Evolutionary conservation across 2,113 vertebrate genomes (phyloP).

Genomic region (Trochalopteron elliotii): DNA sequence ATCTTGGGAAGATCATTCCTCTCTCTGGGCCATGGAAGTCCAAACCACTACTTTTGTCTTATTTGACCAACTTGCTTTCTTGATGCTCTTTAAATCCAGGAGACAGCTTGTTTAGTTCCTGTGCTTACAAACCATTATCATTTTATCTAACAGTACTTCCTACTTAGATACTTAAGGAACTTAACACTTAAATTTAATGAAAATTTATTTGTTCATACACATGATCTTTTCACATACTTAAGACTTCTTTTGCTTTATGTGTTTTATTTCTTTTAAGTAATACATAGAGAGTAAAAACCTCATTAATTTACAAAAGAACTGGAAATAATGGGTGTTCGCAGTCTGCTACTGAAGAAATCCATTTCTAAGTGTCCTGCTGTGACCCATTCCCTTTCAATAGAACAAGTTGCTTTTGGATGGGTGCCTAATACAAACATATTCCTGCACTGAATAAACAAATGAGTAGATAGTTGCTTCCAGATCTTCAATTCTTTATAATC

Average conservation of each 20-base stretch:
- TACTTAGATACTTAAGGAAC: neutral
- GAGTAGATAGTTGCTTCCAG: slow-evolving; percentile 45
- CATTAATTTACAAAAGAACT: slow-evolving; percentile 36
- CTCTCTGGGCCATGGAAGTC: neutral
- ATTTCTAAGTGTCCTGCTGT: slow-evolving; percentile 61
- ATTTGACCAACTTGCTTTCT: neutral
- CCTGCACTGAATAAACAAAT: slow-evolving; percentile 43
- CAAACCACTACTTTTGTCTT: neutral
- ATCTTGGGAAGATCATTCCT: neutral
- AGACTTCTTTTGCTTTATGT: neutral
- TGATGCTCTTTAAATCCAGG: neutral
- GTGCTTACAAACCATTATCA: neutral
- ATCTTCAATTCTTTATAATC: slow-evolving; percentile 48
- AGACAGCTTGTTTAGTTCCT: neutral
- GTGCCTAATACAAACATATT: slow-evolving; percentile 56
- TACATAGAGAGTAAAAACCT: slow-evolving; percentile 26
- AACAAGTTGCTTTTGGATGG: slow-evolving; percentile 56
- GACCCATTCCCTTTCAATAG: slow-evolving; percentile 47
- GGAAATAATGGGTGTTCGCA: slow-evolving; percentile 51
- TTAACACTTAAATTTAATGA: neutral
- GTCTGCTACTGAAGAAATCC: slow-evolving; percentile 43
- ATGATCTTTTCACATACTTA: neutral
- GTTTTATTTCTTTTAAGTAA: slow-evolving; percentile 18
- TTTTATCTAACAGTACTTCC: neutral
- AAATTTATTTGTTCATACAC: neutral